Conservation (phyloP, 2,797 vertebrate genomes). For the Pitangus sulphuratus region DNA sequence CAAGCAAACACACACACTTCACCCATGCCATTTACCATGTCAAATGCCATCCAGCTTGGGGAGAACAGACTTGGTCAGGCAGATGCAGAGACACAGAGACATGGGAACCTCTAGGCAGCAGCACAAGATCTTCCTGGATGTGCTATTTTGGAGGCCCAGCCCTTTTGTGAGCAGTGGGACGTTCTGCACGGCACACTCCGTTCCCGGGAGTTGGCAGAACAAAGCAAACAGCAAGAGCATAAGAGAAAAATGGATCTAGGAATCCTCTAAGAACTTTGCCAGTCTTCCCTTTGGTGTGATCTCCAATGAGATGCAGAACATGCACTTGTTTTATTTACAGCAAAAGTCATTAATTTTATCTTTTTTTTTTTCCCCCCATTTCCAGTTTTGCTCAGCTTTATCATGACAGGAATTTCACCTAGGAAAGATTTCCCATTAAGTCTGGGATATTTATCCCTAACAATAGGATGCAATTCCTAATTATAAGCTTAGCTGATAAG, state of each 20-base stretch:
- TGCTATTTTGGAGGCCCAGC: background rate
- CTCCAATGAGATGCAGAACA: background rate
- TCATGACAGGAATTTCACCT: background rate
- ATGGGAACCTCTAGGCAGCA: background rate
- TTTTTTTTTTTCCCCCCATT: background rate
- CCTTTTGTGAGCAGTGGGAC: background rate
- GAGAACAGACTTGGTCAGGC: background rate
- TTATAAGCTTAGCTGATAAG: background rate
- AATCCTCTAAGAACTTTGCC: background rate
- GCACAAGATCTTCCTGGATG: background rate
- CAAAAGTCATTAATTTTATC: background rate
- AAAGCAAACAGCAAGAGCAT: background rate
- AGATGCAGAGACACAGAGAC: background rate
- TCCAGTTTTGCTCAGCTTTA: background rate
- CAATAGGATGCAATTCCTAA: background rate
- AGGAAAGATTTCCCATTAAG: background rate
- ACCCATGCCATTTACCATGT: rapidly evolving
- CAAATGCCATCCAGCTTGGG: background rate
- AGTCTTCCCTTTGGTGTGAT: background rate
- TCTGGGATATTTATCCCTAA: background rate
- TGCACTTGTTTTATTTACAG: background rate
- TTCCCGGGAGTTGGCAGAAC: conserved; percentile 26
- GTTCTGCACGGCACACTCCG: background rate
- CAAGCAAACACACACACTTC: background rate
- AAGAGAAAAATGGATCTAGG: background rate